These are phyloP conservation scores for Hypomesus transpacificus DNA, from an alignment of 2,113 vertebrate species.

Conservation along the genomic window DNA sequence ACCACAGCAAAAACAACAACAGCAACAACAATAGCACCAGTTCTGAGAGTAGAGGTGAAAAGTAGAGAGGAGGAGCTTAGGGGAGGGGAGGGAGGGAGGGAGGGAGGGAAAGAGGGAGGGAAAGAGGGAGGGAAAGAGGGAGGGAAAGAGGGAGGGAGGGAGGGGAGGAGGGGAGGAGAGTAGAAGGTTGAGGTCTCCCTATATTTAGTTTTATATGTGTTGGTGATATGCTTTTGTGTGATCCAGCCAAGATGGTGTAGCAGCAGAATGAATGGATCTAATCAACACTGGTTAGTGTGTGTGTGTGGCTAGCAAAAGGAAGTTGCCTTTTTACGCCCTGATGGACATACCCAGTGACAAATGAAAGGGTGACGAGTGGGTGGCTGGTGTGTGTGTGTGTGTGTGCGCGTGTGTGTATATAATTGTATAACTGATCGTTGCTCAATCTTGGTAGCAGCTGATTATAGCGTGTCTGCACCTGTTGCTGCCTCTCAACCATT, in stretches of 20 bases:
- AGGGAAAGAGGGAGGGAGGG: background rate
- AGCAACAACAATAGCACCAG: too few relatives aligned
- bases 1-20: too few relatives aligned
- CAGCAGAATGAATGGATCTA: too few relatives aligned
- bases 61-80: background rate
- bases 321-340: too few relatives aligned
- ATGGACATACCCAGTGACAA: too few relatives aligned
- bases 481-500: conserved; percentile 16
- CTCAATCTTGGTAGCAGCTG: background rate
- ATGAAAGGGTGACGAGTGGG: background rate
- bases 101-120: too few relatives aligned
- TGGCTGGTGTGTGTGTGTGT: background rate
- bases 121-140: too few relatives aligned
- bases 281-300: too few relatives aligned
- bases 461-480: conserved; percentile 2
- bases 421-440: background rate
- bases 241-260: too few relatives aligned
- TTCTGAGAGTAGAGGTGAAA: background rate
- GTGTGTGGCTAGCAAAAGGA: too few relatives aligned
- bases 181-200: background rate
- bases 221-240: too few relatives aligned
- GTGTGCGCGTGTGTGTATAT: background rate
- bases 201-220: too few relatives aligned
- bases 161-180: background rate
- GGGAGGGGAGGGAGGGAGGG: background rate